phyloP scores from a whole-genome alignment of 2,797 vertebrate species.

The Paedocypris micromegethes region DNA sequence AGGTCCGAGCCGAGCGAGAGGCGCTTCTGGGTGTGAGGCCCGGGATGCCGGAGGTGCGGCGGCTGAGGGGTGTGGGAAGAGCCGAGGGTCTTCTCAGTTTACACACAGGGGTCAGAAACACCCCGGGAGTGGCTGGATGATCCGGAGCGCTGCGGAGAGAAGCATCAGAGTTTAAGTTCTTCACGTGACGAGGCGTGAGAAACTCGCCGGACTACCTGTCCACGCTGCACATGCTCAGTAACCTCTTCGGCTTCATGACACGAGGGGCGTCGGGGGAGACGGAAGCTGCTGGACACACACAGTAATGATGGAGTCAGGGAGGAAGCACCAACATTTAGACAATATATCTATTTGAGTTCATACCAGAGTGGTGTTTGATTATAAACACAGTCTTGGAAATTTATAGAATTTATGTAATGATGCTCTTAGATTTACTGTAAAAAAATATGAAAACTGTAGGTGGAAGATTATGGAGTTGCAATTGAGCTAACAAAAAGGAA shows the following conservation, averaged over 20 bases:
- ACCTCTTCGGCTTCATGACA: slow-evolving; percentile 58
- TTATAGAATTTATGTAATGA: no score
- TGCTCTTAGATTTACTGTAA: no score
- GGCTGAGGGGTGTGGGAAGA: slow-evolving; percentile 73
- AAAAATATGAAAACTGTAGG: no score
- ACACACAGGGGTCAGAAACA: slow-evolving; percentile 51
- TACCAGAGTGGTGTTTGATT: no score
- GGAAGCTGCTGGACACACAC: slow-evolving; percentile 41
- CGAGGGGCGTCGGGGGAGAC: slow-evolving; percentile 54
- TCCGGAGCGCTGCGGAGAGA: slow-evolving; percentile 52
- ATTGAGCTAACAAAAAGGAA: no score
- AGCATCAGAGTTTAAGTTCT: not conserved
- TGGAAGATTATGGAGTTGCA: no score
- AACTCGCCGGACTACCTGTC: slow-evolving; percentile 56
- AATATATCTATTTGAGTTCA: no score
- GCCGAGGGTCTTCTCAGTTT: slow-evolving; percentile 60
- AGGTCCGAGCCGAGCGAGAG: slow-evolving; percentile 36
- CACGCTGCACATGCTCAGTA: slow-evolving; percentile 55
- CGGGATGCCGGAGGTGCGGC: slow-evolving; percentile 63
- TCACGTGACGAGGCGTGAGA: not conserved
- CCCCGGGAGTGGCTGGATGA: slow-evolving; percentile 38
- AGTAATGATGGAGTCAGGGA: no score
- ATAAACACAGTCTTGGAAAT: no score
- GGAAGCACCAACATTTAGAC: no score
- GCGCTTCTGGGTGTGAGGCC: slow-evolving; percentile 61